Evolutionary conservation across 1,140 invertebrate genomes (phyloP).

Genomic region (Maniola jurtina): DNA sequence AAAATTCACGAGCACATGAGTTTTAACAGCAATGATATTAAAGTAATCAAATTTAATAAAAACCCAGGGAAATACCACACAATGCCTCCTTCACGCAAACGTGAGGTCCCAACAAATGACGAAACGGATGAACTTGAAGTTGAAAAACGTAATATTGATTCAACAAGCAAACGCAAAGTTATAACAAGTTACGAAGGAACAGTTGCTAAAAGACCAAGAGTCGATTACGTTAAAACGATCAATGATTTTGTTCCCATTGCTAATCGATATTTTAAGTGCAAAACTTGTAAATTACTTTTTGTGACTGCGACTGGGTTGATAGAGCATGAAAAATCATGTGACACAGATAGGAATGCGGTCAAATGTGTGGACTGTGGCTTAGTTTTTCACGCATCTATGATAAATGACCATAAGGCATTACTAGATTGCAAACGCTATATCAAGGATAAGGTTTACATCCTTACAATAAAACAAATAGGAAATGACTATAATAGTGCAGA

Average conservation of each 20-base stretch:
- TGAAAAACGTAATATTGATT: not conserved
- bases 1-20: constrained; percentile 6
- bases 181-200: not conserved
- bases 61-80: too few species aligned
- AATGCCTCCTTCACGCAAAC: too few species aligned
- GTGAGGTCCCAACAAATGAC: too few species aligned
- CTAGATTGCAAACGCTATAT: not conserved
- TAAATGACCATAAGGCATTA: constrained; percentile 9
- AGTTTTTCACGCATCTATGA: constrained; percentile 13
- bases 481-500: not conserved
- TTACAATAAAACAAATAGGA: not conserved
- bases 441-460: not conserved
- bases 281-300: constrained; percentile 17
- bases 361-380: constrained; percentile 22
- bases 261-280: constrained; percentile 13
- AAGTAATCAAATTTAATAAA: not conserved
- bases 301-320: not conserved
- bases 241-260: not conserved
- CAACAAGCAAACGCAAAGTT: not conserved
- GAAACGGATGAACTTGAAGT: not conserved
- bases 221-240: not conserved
- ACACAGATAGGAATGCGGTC: not conserved
- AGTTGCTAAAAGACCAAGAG: not conserved
- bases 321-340: not conserved
- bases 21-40: constrained; percentile 9